Conservation (phyloP, 2,888 invertebrate genomes). For the Cephus pygmeus region DNA sequence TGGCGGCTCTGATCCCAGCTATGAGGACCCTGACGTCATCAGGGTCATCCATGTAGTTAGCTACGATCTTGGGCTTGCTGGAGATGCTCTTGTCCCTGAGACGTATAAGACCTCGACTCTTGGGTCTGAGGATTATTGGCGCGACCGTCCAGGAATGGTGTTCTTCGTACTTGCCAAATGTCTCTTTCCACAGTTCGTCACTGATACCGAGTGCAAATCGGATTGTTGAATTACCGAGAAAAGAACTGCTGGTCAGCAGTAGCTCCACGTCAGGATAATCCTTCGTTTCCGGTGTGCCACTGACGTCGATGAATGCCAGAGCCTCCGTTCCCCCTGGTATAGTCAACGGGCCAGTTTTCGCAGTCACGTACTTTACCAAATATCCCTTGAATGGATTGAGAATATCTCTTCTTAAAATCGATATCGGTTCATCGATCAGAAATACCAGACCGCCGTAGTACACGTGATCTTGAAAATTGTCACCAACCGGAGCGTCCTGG, state of each 20-base stretch:
- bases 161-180: slow-evolving; percentile 70
- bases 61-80: slow-evolving; percentile 73
- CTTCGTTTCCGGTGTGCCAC: slow-evolving; percentile 68
- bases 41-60: slow-evolving; percentile 75
- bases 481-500: slow-evolving; percentile 73
- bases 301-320: slow-evolving; percentile 72
- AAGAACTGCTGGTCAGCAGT: slow-evolving; percentile 73
- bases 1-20: slow-evolving; percentile 69
- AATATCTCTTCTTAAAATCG: slow-evolving; percentile 25
- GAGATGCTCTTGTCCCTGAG: slow-evolving; percentile 73
- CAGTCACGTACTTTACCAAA: slow-evolving; percentile 21
- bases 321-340: slow-evolving; percentile 71
- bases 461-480: slow-evolving; percentile 75
- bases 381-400: slow-evolving; percentile 27
- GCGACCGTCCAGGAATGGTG: slow-evolving; percentile 50
- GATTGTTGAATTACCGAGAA: slow-evolving; percentile 70
- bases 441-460: slow-evolving; percentile 71
- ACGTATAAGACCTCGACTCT: slow-evolving; percentile 73
- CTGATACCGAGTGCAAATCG: slow-evolving; percentile 70
- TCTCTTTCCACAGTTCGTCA: slow-evolving; percentile 70
- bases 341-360: slow-evolving; percentile 69
- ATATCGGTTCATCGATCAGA: slow-evolving; percentile 66
- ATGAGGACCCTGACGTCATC: slow-evolving; percentile 71
- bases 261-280: slow-evolving; percentile 79
- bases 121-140: slow-evolving; percentile 72